Evolutionary conservation across 2,888 invertebrate genomes (phyloP).

Genomic region (Campoletis raptor): DNA sequence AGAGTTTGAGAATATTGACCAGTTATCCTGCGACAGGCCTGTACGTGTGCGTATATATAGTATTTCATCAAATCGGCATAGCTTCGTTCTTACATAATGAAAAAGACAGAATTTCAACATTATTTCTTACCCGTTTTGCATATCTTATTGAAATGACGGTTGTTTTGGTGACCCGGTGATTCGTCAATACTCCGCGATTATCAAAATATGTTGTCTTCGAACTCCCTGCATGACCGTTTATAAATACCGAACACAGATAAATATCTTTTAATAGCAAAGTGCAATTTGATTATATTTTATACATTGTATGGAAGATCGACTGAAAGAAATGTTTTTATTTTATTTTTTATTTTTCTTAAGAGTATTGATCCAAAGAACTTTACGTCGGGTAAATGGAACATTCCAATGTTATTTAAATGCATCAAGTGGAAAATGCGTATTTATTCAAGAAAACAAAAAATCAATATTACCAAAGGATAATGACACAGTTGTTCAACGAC

Average conservation of each 20-base stretch:
- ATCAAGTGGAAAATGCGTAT: background rate
- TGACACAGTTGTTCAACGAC: constrained; percentile 1
- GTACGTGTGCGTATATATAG: constrained; percentile 1
- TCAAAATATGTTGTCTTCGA: constrained; percentile 19
- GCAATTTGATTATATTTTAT: background rate
- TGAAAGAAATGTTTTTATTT: background rate
- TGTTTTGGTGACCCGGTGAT: constrained; percentile 13
- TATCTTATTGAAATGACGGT: constrained; percentile 18
- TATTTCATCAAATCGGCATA: constrained; percentile 1
- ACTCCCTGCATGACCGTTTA: constrained; percentile 31
- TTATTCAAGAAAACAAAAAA: background rate
- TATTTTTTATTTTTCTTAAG: background rate
- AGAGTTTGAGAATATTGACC: background rate
- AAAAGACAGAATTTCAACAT: constrained; percentile 19
- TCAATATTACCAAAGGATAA: background rate
- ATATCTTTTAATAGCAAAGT: constrained; percentile 36
- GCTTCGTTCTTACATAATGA: constrained; percentile 43
- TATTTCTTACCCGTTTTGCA: constrained; percentile 24
- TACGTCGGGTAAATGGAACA: background rate
- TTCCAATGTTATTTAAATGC: background rate
- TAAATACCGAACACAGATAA: constrained; percentile 43
- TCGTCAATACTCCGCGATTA: constrained; percentile 10
- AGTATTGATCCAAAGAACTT: background rate
- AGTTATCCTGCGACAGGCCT: background rate
- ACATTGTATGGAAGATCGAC: background rate